These are phyloP conservation scores for Calliopum simillimum DNA, from an alignment of 2,888 invertebrate species.

Conservation along the genomic window DNA sequence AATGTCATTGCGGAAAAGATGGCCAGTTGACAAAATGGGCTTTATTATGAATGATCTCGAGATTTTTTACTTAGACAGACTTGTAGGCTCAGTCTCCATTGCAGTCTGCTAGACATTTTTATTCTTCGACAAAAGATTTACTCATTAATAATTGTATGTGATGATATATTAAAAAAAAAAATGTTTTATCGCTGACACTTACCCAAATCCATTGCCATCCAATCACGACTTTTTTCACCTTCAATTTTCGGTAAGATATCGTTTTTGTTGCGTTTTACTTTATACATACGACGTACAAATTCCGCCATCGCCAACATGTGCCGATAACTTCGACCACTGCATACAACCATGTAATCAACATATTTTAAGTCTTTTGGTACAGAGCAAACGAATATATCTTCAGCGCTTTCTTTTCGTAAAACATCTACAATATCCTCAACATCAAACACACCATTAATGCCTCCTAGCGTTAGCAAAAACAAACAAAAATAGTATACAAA, in stretches of 20 bases:
- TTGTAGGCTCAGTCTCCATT: no score
- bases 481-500: neutral
- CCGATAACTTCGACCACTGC: slow-evolving; percentile 78
- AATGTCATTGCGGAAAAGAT: no score
- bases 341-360: slow-evolving; percentile 87
- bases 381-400: slow-evolving; percentile 83
- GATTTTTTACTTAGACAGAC: no score
- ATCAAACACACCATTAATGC: slow-evolving; percentile 86
- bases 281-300: slow-evolving; percentile 81
- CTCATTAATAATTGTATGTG: no score
- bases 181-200: slow-evolving; percentile 41
- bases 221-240: slow-evolving; percentile 80
- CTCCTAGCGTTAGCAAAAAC: slow-evolving; percentile 74
- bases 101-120: no score
- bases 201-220: slow-evolving; percentile 94
- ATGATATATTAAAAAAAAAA: no score
- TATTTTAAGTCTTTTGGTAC: slow-evolving; percentile 82
- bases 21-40: no score
- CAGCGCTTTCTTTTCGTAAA: slow-evolving; percentile 80
- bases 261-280: slow-evolving; percentile 73
- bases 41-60: no score
- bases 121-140: no score
- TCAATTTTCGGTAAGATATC: slow-evolving; percentile 83
- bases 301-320: slow-evolving; percentile 82
- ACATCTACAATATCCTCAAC: slow-evolving; percentile 85